Evolutionary conservation across 30 jellyfish, hydroid and myxozoan genomes (phyloP), one percentile per base, ranked within the genome.

Genomic region (Aurelia coerulea): DNA sequence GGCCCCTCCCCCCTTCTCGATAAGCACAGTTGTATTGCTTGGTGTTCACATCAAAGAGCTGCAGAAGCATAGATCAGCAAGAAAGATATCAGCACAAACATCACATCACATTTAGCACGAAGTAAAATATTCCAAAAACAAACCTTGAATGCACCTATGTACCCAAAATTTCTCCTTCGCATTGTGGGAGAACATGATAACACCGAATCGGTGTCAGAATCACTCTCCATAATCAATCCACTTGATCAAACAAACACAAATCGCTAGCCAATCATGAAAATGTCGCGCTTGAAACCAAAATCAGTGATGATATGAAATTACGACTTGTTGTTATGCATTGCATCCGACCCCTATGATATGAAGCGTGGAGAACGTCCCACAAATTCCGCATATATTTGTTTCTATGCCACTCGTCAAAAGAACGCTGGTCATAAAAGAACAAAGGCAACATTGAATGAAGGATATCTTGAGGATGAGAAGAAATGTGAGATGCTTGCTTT

Each of bases 91-190:
- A 37, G 49, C 49, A 37, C 5, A 37, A 37, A 37, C 5, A 46
- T 14, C 12, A 6, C 56, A 46, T 46, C 6, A 46, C 0, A 8
- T 46, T 46, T 46, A 46, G 56, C 56, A 46, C 11, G 14, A 46
- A 46, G 11, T 46, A 46, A 7, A 46, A 46, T 46, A 7, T 46
- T 68, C 16, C 62, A 59, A 73, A 59, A 33, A 85, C 94, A 58
- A 52, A 85, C 94, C 94, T 85, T 85, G 77, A 91, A 91, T 13
- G 96, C 97, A 2, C 96, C 97, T 14, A 91, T 91, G 66, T 91
- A 91, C 18, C 97, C 96, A 42, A 73, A 85, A 63, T 91, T 91
- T 70, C 91, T 56, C 64, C 97, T 71, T 50, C 92, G 72, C 51
- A 62, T 33, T 16, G 80, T 31, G 60, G 88, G 88, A 9, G 94